Conservation (phyloP, 2,113 vertebrate genomes). For the Hydrolagus affinis region DNA sequence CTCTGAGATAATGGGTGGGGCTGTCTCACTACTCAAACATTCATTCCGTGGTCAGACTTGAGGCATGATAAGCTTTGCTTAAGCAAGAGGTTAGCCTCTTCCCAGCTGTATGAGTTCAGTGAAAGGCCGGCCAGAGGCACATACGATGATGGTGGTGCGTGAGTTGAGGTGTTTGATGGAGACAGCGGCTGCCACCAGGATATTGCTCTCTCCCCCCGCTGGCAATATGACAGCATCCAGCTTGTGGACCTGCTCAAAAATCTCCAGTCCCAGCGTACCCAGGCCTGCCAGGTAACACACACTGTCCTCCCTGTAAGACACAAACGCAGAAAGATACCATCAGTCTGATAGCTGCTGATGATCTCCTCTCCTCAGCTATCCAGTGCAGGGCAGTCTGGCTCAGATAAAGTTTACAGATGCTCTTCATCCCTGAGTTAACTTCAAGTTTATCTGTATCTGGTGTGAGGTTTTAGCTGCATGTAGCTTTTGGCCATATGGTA, state of each 20-base stretch:
- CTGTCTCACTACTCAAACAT: too few relatives aligned
- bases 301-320: conserved; percentile 60
- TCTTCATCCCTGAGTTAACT: too few relatives aligned
- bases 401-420: too few relatives aligned
- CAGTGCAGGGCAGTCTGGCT: too few relatives aligned
- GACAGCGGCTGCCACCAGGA: conserved; percentile 69
- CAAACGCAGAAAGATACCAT: background rate
- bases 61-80: too few relatives aligned
- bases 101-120: background rate
- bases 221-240: conserved; percentile 76
- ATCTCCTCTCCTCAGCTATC: too few relatives aligned
- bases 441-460: too few relatives aligned
- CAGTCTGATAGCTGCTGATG: too few relatives aligned
- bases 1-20: too few relatives aligned
- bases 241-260: conserved; percentile 73
- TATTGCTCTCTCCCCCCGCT: conserved; percentile 66
- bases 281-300: conserved; percentile 70
- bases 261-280: conserved; percentile 77
- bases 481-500: too few relatives aligned
- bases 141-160: conserved; percentile 68
- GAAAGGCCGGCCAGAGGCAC: conserved; percentile 37
- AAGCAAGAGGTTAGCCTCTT: background rate
- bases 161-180: conserved; percentile 79
- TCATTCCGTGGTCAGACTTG: too few relatives aligned
- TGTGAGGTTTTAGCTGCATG: too few relatives aligned